Conservation (phyloP, 2,888 invertebrate genomes). For the Andrena fulva region DNA sequence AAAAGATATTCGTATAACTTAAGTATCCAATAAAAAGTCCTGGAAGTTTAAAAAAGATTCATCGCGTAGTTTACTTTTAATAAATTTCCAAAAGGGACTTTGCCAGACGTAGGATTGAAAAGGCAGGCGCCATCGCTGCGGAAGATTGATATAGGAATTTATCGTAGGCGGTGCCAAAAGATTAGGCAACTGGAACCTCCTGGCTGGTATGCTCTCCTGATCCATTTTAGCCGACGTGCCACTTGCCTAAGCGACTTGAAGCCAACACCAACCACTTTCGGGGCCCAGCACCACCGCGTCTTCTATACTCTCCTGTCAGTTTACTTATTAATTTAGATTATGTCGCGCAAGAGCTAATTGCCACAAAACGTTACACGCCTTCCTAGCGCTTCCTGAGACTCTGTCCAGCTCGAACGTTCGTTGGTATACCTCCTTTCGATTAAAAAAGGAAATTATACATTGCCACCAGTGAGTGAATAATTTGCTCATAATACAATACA, state of each 20-base stretch:
- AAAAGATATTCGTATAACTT: no score
- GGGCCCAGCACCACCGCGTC: conserved; percentile 73
- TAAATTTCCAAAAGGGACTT: neutral
- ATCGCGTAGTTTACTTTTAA: no score
- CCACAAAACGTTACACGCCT: conserved; percentile 62
- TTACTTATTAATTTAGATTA: conserved; percentile 85
- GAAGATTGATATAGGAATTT: neutral
- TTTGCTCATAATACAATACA: neutral
- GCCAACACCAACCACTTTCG: conserved; percentile 76
- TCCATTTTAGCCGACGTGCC: conserved; percentile 81
- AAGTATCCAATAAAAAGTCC: no score
- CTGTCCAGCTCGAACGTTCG: neutral
- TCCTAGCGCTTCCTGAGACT: neutral
- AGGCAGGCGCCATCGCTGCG: neutral
- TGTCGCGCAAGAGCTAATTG: conserved; percentile 84
- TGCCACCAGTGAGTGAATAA: neutral
- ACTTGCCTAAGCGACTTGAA: conserved; percentile 75
- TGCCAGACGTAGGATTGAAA: neutral
- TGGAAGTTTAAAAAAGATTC: no score
- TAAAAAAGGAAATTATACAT: neutral
- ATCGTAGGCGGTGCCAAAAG: conserved; percentile 1
- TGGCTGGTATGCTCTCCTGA: conserved; percentile 75
- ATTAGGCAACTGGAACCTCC: conserved; percentile 29
- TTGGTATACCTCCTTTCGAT: neutral
- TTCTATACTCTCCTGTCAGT: conserved; percentile 80